phyloP scores from a whole-genome alignment of 2,797 vertebrate genomes.

The Taeniopygia guttata region DNA sequence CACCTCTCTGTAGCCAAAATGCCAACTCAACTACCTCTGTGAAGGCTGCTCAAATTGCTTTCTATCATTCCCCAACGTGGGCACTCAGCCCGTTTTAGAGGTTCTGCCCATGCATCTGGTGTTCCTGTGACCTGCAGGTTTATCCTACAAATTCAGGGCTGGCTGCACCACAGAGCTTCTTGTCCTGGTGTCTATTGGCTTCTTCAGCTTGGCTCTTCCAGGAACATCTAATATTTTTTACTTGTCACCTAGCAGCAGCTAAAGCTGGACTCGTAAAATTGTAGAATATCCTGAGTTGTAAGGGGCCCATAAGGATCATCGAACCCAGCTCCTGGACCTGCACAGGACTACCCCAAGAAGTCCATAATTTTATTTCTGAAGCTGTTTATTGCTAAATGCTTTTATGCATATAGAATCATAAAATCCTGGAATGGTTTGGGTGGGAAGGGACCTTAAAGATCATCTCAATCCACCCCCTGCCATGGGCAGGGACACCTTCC shows the following conservation, averaged over 20 bases:
- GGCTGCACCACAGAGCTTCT: neutral
- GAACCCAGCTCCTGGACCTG: neutral
- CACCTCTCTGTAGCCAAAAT: neutral
- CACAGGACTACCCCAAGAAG: neutral
- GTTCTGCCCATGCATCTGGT: rapidly evolving
- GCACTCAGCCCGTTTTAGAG: rapidly evolving
- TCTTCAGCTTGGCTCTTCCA: neutral
- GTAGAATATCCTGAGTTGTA: neutral
- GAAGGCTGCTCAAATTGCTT: neutral
- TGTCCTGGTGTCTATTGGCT: rapidly evolving
- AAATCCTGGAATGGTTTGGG: neutral
- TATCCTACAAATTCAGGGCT: neutral
- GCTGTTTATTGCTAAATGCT: neutral
- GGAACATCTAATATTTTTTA: neutral
- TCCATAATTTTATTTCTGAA: neutral
- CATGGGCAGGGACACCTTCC: neutral
- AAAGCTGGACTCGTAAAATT: neutral
- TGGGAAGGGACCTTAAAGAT: neutral
- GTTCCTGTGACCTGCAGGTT: rapidly evolving
- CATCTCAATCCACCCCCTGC: rapidly evolving
- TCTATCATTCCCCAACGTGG: rapidly evolving
- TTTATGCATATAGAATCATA: neutral
- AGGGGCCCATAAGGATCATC: rapidly evolving
- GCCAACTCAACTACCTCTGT: rapidly evolving
- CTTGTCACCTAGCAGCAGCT: neutral